These are phyloP conservation scores for Hemitrygon akajei DNA, from an alignment of 2,797 vertebrate species.

Conservation along the genomic window DNA sequence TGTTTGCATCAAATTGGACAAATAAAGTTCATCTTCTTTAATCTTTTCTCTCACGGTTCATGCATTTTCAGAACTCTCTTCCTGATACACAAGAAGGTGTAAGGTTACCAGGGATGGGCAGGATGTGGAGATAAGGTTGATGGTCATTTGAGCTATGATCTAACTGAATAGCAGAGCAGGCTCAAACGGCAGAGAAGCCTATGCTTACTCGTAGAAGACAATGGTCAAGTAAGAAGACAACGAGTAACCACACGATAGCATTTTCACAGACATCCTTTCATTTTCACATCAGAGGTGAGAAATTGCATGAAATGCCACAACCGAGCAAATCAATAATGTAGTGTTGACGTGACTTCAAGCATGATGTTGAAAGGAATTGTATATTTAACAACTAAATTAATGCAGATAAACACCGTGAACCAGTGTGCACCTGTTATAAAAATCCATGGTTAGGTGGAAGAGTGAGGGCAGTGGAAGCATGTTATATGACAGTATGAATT, in stretches of 20 bases:
- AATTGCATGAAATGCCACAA: background rate
- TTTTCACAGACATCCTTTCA: background rate
- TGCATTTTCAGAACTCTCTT: too few species aligned
- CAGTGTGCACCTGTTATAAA: background rate
- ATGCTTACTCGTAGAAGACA: background rate
- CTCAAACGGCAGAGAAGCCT: too few species aligned
- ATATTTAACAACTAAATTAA: background rate
- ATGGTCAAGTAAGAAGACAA: background rate
- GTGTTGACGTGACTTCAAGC: background rate
- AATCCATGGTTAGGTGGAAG: background rate
- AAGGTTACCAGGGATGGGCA: too few species aligned
- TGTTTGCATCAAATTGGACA: too few species aligned
- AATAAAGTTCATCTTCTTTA: too few species aligned
- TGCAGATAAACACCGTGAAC: background rate
- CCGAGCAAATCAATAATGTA: background rate
- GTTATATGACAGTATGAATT: background rate
- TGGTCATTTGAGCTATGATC: too few species aligned
- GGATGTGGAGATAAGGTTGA: too few species aligned
- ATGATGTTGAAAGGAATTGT: background rate
- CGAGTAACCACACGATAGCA: background rate
- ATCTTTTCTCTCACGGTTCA: too few species aligned
- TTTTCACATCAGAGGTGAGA: background rate
- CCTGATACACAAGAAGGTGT: too few species aligned
- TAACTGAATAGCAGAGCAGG: too few species aligned
- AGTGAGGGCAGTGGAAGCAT: background rate